A percentile compares a stretch with the other conserved stretches of the same genome.
Conservation (phyloP, 2,888 invertebrate species). For the Cyclophora albipunctata region DNA sequence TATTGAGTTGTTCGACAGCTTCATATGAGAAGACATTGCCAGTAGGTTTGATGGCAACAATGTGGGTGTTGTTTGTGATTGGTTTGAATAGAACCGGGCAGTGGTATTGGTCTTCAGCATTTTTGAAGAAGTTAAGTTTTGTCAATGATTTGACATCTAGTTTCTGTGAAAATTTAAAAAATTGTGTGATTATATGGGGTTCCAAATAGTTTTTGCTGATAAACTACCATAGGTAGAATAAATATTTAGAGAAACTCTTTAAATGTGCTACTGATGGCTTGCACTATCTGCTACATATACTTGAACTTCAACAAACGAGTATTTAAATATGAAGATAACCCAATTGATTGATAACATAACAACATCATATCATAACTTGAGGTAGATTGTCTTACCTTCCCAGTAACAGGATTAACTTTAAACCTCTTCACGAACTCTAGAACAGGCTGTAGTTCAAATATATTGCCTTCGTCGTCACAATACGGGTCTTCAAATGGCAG, state of each 20-base stretch:
- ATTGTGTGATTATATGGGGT: too few species aligned
- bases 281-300: too few species aligned
- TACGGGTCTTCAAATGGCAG: constrained; percentile 95
- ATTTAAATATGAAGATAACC: too few species aligned
- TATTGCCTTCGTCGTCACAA: constrained; percentile 91
- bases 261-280: too few species aligned
- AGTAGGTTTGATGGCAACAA: constrained; percentile 90
- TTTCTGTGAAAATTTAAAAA: constrained; percentile 68
- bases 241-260: too few species aligned
- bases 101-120: constrained; percentile 87
- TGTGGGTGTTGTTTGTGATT: constrained; percentile 95
- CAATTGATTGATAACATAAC: too few species aligned
- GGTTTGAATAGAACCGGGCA: constrained; percentile 95
- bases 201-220: too few species aligned
- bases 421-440: constrained; percentile 91
- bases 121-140: constrained; percentile 92
- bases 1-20: constrained; percentile 95
- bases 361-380: too few species aligned
- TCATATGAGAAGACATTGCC: constrained; percentile 98
- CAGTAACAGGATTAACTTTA: constrained; percentile 95
- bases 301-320: too few species aligned
- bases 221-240: too few species aligned
- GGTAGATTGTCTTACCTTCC: constrained; percentile 74
- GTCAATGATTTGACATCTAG: constrained; percentile 87
- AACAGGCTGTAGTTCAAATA: constrained; percentile 93